These are phyloP conservation scores for Coryphaenoides rupestris DNA, from an alignment of 2,113 vertebrate species.

Conservation along the genomic window DNA sequence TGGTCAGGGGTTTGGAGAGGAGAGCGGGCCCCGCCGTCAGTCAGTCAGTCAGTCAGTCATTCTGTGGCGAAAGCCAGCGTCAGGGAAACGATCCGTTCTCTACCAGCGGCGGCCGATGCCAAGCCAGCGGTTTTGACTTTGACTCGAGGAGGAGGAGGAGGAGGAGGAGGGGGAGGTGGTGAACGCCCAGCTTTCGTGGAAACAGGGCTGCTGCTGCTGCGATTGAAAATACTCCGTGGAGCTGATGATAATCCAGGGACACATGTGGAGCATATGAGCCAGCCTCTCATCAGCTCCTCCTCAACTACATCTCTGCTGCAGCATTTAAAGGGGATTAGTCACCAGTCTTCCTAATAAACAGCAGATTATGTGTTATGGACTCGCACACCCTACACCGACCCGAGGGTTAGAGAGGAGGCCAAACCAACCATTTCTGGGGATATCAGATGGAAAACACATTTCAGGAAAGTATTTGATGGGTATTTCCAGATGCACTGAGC, in stretches of 20 bases:
- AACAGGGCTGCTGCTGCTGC: constrained; percentile 63
- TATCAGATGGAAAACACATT: constrained; percentile 53
- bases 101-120: constrained; percentile 45
- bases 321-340: constrained; percentile 69
- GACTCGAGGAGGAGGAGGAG: too few species aligned
- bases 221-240: constrained; percentile 57
- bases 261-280: constrained; percentile 64
- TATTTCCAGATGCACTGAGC: constrained; percentile 12
- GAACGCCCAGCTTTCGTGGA: constrained; percentile 63
- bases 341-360: constrained; percentile 66
- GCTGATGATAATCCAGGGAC: constrained; percentile 48
- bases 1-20: constrained; percentile 60
- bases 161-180: constrained; percentile 36
- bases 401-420: constrained; percentile 46
- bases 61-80: constrained; percentile 60
- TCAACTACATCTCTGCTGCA: constrained; percentile 64
- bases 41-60: constrained; percentile 65
- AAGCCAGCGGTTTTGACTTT: constrained; percentile 65
- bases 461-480: constrained; percentile 50
- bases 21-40: constrained; percentile 16
- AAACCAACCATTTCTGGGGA: constrained; percentile 44
- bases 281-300: constrained; percentile 71
- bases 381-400: constrained; percentile 36
- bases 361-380: constrained; percentile 65
- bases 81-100: constrained; percentile 63